Evolutionary conservation across 1,140 invertebrate species (phyloP), one percentile per base, ranked within the genome.

Genomic region (Tribolium castaneum): DNA sequence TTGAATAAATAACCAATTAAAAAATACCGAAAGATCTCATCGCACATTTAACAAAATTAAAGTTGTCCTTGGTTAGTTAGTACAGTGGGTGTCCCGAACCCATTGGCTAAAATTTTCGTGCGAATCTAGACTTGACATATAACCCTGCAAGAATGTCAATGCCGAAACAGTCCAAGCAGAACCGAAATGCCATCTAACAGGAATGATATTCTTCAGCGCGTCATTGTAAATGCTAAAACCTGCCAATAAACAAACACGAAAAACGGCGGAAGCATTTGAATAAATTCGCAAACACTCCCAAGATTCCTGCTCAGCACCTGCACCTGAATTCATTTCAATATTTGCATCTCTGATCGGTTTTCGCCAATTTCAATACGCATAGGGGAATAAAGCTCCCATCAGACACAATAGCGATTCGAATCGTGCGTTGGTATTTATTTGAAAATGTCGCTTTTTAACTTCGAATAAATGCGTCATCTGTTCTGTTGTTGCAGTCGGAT

Each of bases 381-480:
- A 25, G 1, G 22, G 5, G 6, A 1, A 30, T 30, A 30, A 30
- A 30, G 25, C 25, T 6, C 2, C 16, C 16, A n/a, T 25, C 5
- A 30, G 3, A 30, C 25, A 30, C 25, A 30, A 30, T 30, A 30
- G 25, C 25, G 25, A 30, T 62, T 62, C 56, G 54, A 54, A 59
- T 59, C 3, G 54, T 9, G 14, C 12, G 52, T 54, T 54, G 14
- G 13, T 62, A 10, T 25, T 66, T 35, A 12, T 66, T 34, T 39
- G 30, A 66, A 66, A 66, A 66, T 13, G 59, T 66, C 4, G 12
- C 3, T 66, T 66, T 35, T 66, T 12, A 66, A 5, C n/a, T n/a
- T n/a, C n/a, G n/a, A n/a, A 13, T 7, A 30, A 62, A 25, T 25
- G 56, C 59, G 59, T 66, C 59, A 66, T 66, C 59, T 66, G 59